A percentile compares a stretch with the other conserved stretches of the same genome.
phyloP scores from a whole-genome alignment of 2,888 invertebrate species.

The Parnassius glacialis region DNA sequence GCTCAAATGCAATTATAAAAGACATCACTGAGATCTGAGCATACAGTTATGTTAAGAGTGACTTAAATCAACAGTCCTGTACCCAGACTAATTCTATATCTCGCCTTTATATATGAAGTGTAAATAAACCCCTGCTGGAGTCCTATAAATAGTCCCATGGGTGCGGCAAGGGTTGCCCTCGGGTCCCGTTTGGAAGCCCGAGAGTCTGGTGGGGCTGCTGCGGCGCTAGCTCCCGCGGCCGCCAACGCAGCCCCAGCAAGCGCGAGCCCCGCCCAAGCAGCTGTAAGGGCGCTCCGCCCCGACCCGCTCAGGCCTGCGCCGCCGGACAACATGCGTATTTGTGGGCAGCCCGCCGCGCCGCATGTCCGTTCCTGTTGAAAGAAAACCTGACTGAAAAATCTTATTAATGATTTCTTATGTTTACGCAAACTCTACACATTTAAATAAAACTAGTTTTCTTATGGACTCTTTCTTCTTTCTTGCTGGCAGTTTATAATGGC shows the following conservation, averaged over 20 bases:
- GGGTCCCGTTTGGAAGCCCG: conserved; percentile 50
- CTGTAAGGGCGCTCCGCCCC: conserved; percentile 59
- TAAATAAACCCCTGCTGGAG: conserved; percentile 92
- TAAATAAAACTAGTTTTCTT: too few relatives aligned
- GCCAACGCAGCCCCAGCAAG: conserved; percentile 55
- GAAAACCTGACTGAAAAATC: too few relatives aligned
- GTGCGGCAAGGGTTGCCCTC: conserved; percentile 76
- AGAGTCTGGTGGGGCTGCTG: conserved; percentile 63
- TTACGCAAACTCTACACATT: too few relatives aligned
- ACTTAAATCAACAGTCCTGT: too few relatives aligned
- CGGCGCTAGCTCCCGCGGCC: conserved; percentile 58
- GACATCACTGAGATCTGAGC: too few relatives aligned
- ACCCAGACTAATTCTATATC: neutral
- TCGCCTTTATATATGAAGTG: conserved; percentile 89
- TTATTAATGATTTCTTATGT: too few relatives aligned
- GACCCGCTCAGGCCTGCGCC: conserved; percentile 58
- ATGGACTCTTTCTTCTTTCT: too few relatives aligned
- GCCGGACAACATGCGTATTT: conserved; percentile 49
- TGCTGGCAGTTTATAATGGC: too few relatives aligned
- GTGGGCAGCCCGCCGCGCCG: conserved; percentile 69
- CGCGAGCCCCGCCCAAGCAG: conserved; percentile 59
- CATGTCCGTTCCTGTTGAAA: conserved; percentile 57
- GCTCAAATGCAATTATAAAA: too few relatives aligned
- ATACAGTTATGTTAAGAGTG: too few relatives aligned
- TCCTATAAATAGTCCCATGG: conserved; percentile 90